A percentile compares a stretch with the other conserved stretches of the same genome.
These are phyloP conservation scores for Euzophera pinguis DNA, from an alignment of 2,888 invertebrate genomes.

Conservation along the genomic window DNA sequence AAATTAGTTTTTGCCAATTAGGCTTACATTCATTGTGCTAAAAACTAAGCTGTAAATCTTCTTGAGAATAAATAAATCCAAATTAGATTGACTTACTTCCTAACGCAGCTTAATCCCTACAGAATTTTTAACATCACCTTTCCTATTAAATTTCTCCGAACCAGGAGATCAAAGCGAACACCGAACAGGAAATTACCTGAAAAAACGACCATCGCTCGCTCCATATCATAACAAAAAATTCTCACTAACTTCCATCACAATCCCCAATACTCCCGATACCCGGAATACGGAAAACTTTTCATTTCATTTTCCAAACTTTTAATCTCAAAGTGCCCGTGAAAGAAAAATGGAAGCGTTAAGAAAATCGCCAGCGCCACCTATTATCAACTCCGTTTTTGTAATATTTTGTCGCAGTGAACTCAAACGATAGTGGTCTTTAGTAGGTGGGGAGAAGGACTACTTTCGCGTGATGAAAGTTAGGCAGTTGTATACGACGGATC, in stretches of 20 bases:
- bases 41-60: no score
- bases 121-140: no score
- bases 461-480: slow-evolving; percentile 4
- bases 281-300: slow-evolving; percentile 58
- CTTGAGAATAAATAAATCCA: no score
- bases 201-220: background rate
- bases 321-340: slow-evolving; percentile 79
- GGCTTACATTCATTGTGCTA: no score
- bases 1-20: no score
- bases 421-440: slow-evolving; percentile 9
- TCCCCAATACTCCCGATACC: slow-evolving; percentile 50
- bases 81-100: no score
- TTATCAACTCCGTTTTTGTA: slow-evolving; percentile 54
- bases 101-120: no score
- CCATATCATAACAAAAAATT: slow-evolving; percentile 1
- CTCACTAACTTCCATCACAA: slow-evolving; percentile 15
- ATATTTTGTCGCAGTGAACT: background rate
- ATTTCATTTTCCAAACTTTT: slow-evolving; percentile 77
- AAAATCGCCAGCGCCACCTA: slow-evolving; percentile 76
- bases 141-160: no score
- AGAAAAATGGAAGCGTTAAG: slow-evolving; percentile 74
- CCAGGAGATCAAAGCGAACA: no score
- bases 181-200: background rate
- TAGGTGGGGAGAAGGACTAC: slow-evolving; percentile 4
- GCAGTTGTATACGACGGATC: slow-evolving; percentile 38